phyloP scores from a whole-genome alignment of 1,140 invertebrate species.

The Phthorimaea operculella region DNA sequence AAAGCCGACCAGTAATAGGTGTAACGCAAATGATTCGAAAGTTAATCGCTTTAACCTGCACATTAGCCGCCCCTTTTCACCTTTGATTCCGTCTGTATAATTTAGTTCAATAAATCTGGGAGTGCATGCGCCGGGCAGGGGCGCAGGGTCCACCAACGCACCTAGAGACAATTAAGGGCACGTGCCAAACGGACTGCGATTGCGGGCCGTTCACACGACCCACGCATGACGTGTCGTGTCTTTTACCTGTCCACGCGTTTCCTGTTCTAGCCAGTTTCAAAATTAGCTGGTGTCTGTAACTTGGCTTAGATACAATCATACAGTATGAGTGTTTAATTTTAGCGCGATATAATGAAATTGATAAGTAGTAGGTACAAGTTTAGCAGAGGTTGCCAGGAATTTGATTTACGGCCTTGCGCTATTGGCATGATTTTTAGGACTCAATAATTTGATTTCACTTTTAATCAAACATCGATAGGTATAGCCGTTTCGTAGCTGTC shows the following conservation, averaged over 20 bases:
- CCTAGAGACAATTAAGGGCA: slow-evolving; percentile 43
- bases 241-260: background rate
- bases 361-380: too few relatives aligned
- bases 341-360: too few relatives aligned
- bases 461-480: too few relatives aligned
- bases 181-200: slow-evolving; percentile 34
- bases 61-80: slow-evolving; percentile 5
- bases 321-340: too few relatives aligned
- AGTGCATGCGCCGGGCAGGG: slow-evolving; percentile 11
- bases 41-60: background rate
- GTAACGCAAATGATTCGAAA: background rate
- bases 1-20: too few relatives aligned
- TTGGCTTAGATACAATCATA: too few relatives aligned
- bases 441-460: too few relatives aligned
- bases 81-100: slow-evolving; percentile 27
- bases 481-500: too few relatives aligned
- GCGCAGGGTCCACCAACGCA: slow-evolving; percentile 9
- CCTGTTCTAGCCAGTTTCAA: background rate
- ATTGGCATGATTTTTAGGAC: too few relatives aligned
- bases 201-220: slow-evolving; percentile 25
- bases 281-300: too few relatives aligned
- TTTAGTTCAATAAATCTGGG: slow-evolving; percentile 27
- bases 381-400: too few relatives aligned
- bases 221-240: background rate
- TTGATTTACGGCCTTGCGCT: too few relatives aligned